Conservation (phyloP, 1,140 invertebrate genomes). For the Neodiprion fabricii region DNA sequence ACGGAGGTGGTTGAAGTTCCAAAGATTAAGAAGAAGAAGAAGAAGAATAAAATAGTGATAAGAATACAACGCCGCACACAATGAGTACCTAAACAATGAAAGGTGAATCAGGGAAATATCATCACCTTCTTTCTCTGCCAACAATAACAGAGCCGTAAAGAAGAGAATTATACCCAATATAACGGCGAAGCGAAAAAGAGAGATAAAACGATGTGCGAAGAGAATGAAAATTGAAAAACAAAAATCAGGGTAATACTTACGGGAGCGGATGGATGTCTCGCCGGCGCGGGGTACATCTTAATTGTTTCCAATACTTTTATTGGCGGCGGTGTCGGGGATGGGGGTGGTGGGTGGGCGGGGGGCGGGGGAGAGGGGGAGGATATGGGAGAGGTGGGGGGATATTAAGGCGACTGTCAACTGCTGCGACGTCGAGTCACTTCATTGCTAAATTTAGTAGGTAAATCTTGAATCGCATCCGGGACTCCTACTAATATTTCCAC, state of each 20-base stretch:
- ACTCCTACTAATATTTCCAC: slow-evolving; percentile 26
- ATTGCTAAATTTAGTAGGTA: slow-evolving; percentile 34
- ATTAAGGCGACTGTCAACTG: slow-evolving; percentile 31
- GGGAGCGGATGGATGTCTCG: slow-evolving; percentile 67
- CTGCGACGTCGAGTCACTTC: slow-evolving; percentile 44
- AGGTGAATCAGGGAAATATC: too few species aligned
- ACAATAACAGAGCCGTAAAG: too few species aligned
- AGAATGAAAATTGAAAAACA: slow-evolving; percentile 27
- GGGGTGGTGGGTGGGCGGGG: slow-evolving; percentile 4
- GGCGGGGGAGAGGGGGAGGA: too few species aligned
- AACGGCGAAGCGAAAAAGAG: too few species aligned
- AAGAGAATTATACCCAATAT: too few species aligned
- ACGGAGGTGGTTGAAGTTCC: too few species aligned
- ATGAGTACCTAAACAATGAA: too few species aligned
- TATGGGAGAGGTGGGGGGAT: neutral
- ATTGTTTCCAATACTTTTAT: slow-evolving; percentile 35
- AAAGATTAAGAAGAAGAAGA: too few species aligned
- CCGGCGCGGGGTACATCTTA: slow-evolving; percentile 67
- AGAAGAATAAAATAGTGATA: too few species aligned
- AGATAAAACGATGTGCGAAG: slow-evolving; percentile 14
- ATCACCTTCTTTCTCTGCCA: too few species aligned
- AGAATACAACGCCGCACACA: too few species aligned
- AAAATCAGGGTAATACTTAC: slow-evolving; percentile 51
- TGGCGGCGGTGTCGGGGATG: slow-evolving; percentile 22
- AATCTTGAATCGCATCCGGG: slow-evolving; percentile 32